These are phyloP conservation scores for Pandemis heparana DNA, from an alignment of 2,888 invertebrate species.

Conservation along the genomic window DNA sequence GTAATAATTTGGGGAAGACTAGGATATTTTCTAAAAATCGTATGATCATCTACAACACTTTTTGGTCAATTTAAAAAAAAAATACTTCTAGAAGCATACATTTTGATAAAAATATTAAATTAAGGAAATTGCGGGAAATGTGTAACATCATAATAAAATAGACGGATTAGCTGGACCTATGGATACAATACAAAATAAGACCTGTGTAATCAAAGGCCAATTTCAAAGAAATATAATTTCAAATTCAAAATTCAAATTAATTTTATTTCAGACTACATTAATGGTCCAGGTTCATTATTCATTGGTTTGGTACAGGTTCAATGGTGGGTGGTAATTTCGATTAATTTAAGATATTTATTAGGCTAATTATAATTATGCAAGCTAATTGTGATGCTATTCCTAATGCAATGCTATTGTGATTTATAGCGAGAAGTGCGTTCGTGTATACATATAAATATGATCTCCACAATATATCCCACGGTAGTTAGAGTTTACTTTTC, in stretches of 20 bases:
- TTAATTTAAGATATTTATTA: not conserved
- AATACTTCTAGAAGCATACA: not conserved
- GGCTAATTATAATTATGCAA: not conserved
- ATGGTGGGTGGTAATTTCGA: too few relatives aligned
- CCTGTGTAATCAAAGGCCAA: not conserved
- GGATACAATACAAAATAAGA: not conserved
- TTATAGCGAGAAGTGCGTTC: not conserved
- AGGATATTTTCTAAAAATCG: slow-evolving; percentile 1
- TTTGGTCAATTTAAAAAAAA: slow-evolving; percentile 17
- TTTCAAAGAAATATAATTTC: too few relatives aligned
- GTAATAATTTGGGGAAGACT: slow-evolving; percentile 57
- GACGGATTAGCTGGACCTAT: not conserved
- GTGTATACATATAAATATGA: not conserved
- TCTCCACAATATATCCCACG: too few relatives aligned
- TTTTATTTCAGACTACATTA: too few relatives aligned
- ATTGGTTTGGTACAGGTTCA: too few relatives aligned
- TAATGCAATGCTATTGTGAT: not conserved
- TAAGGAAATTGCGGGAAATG: not conserved
- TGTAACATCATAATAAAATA: not conserved
- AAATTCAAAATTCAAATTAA: too few relatives aligned
- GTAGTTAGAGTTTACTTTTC: too few relatives aligned
- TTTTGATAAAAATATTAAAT: not conserved
- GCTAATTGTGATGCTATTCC: slow-evolving; percentile 2
- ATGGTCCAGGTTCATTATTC: too few relatives aligned
- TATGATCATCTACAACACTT: not conserved